Percentiles rank a stretch among this genome's conserved stretches.
These are phyloP conservation scores for Cyrtorhinus lividipennis DNA, from an alignment of 1,140 invertebrate genomes.

Conservation along the genomic window DNA sequence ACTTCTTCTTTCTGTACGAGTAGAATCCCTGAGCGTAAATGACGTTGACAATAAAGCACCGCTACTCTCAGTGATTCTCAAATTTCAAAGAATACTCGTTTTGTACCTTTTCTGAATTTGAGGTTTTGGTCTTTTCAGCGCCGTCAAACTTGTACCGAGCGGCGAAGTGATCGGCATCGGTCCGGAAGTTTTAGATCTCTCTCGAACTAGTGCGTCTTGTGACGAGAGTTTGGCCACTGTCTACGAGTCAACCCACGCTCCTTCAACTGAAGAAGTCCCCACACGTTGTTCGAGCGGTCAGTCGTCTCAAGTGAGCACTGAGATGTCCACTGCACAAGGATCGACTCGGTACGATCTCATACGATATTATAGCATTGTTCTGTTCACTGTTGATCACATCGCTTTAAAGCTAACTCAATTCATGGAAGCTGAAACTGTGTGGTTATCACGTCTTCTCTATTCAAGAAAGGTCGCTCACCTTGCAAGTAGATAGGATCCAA, in stretches of 20 bases:
- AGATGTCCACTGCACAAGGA: constrained; percentile 12
- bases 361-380: background rate
- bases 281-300: background rate
- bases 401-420: too few relatives aligned
- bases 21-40: background rate
- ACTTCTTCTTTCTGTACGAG: background rate
- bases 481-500: too few relatives aligned
- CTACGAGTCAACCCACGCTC: background rate
- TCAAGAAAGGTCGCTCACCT: too few relatives aligned
- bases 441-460: too few relatives aligned
- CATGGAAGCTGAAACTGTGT: too few relatives aligned
- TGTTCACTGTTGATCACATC: too few relatives aligned
- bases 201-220: background rate
- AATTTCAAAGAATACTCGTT: background rate
- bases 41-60: too few relatives aligned
- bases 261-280: background rate
- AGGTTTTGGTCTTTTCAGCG: constrained; percentile 7
- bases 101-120: background rate
- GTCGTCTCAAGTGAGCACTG: constrained; percentile 4
- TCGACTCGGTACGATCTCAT: background rate
- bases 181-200: background rate
- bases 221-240: background rate
- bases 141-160: constrained; percentile 18
- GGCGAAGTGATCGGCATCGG: background rate
- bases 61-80: background rate